Base-by-base conservation (phyloP, 2,888 invertebrate species). In the Cryptus viduatorius region DNA sequence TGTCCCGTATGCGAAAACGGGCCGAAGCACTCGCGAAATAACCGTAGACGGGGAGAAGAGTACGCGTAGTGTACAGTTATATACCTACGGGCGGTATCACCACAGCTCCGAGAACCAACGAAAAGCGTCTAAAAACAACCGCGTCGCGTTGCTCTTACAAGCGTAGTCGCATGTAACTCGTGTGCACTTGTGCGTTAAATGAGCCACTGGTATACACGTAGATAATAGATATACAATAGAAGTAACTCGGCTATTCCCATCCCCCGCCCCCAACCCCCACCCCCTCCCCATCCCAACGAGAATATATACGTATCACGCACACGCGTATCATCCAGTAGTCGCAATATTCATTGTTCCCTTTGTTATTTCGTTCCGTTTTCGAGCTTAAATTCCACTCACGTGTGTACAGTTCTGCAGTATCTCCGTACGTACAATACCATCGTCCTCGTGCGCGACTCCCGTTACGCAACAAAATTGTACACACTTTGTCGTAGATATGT, bases 301-400 rank as follows among this genome's bases (percentile, higher is more conserved):
- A 12, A 19, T 19, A 37, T 37, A 37, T 72, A 37, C 19, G 53
- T 42, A 82, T 78, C 77, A 78, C 73, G 61, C 78, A 68, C 59
- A 61, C 73, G 46, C 78, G 72, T 53, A 37, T 71, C 19, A 56
- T 56, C 81, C 37, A 71, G n/a, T 69, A 72, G 82, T 78, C 79
- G 80, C 83, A 79, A 86, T 71, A 71, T 37, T 83, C 86, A 84
- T 86, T 82, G 87, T 87, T 53, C 82, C 88, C 89, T 90, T 91
- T 91, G 91, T 91, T 89, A 88, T 85, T 87, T 89, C 86, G 86
- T 87, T 88, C 88, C 82, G 83, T 88, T 88, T 88, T 56, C 81
- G 69, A 88, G 88, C 89, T 90, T 89, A 87, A 89, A 88, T 89
- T 86, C 82, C 67, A 65, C 59, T 16, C 46, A 42, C 53, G 37